Conservation (phyloP, 2,888 invertebrate genomes). For the Zaprionus obscuricornis region DNA sequence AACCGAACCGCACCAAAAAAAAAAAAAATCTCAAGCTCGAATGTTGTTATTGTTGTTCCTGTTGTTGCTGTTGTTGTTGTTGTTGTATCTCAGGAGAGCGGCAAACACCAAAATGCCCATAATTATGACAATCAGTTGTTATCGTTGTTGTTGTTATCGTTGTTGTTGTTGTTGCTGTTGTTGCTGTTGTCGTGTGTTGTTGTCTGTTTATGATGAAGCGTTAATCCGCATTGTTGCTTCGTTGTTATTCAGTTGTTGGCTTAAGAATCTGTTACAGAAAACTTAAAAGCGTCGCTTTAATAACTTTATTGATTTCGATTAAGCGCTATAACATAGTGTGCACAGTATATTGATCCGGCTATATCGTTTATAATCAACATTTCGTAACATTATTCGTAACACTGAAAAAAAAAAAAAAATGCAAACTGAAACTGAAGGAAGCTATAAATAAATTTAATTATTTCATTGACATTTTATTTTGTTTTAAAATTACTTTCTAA, state of each 20-base stretch:
- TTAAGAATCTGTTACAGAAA: slow-evolving; percentile 77
- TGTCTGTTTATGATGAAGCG: slow-evolving; percentile 70
- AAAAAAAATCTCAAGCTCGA: too few species aligned
- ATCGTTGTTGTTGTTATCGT: slow-evolving; percentile 30
- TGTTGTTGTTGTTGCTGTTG: slow-evolving; percentile 18
- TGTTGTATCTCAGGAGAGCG: slow-evolving; percentile 50
- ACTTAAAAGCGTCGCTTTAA: slow-evolving; percentile 76
- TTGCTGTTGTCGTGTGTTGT: slow-evolving; percentile 20
- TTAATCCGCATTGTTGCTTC: slow-evolving; percentile 71
- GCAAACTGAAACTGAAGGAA: neutral
- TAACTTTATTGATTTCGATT: slow-evolving; percentile 78
- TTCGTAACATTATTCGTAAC: neutral
- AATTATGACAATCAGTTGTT: slow-evolving; percentile 74
- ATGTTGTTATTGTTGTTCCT: too few species aligned
- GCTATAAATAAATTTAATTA: too few species aligned
- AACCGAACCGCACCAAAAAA: neutral
- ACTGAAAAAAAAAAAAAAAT: neutral
- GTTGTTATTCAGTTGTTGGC: slow-evolving; percentile 66
- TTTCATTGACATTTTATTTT: too few species aligned
- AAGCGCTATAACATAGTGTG: slow-evolving; percentile 70
- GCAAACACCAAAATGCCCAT: slow-evolving; percentile 74
- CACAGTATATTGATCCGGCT: neutral
- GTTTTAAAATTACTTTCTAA: too few species aligned
- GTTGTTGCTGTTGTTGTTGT: too few species aligned
- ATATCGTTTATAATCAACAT: slow-evolving; percentile 13